Percentiles rank a stretch among this genome's conserved stretches.
Conservation (phyloP, 2,113 vertebrate genomes). For the Caloenas nicobarica region DNA sequence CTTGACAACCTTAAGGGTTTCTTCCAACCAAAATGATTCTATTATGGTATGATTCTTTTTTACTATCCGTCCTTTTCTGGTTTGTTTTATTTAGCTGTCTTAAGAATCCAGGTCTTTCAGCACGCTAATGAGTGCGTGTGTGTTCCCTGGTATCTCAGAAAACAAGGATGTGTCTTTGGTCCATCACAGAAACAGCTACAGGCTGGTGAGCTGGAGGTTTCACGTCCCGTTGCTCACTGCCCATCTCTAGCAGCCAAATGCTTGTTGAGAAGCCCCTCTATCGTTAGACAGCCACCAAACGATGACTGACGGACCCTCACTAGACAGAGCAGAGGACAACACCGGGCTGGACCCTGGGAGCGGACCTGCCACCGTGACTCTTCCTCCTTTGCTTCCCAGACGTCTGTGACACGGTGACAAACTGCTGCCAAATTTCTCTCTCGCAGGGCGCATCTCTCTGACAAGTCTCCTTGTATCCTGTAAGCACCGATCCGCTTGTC, state of each 20-base stretch:
- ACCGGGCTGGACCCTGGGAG: background rate
- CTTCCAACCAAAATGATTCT: too few relatives aligned
- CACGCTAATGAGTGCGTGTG: background rate
- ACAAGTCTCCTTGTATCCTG: background rate
- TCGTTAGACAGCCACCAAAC: rapidly evolving
- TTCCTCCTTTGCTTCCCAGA: background rate
- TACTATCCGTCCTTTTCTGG: background rate
- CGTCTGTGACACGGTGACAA: background rate
- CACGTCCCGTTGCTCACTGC: rapidly evolving
- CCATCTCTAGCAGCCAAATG: background rate
- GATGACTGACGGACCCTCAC: background rate
- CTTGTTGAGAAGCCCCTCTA: background rate
- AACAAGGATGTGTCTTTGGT: background rate
- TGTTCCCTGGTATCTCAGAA: background rate
- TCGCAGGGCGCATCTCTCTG: rapidly evolving
- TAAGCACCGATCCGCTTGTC: background rate
- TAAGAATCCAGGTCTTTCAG: background rate
- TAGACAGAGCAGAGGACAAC: background rate
- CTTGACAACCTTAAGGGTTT: too few relatives aligned
- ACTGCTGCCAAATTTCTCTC: background rate
- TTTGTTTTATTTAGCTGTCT: background rate
- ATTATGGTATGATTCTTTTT: background rate
- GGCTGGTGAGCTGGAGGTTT: background rate
- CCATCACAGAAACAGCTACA: background rate
- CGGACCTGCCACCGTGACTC: rapidly evolving